Conservation (phyloP, 2,888 invertebrate species). For the Myathropa florea region DNA sequence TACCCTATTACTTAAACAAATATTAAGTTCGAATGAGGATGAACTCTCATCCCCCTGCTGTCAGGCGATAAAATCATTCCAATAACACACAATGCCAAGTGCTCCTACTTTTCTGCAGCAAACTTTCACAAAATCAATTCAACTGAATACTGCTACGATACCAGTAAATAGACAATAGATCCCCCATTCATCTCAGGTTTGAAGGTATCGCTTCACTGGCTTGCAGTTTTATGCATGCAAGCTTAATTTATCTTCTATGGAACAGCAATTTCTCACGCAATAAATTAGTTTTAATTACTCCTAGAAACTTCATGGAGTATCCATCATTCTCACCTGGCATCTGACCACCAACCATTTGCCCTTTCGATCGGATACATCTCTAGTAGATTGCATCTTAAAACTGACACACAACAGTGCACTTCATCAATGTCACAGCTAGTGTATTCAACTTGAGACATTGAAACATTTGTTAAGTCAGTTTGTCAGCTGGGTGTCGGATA, state of each 20-base stretch:
- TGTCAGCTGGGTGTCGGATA: neutral
- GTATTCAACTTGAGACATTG: slow-evolving; percentile 1
- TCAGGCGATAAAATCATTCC: neutral
- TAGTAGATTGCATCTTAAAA: slow-evolving; percentile 36
- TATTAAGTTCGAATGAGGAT: too few species aligned
- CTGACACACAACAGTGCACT: slow-evolving; percentile 36
- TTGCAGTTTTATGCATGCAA: slow-evolving; percentile 44
- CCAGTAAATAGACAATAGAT: neutral
- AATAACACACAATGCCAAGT: neutral
- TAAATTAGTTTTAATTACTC: slow-evolving; percentile 69
- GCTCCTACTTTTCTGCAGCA: neutral
- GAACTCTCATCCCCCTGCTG: too few species aligned
- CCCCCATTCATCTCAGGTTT: slow-evolving; percentile 5
- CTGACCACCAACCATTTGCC: slow-evolving; percentile 48
- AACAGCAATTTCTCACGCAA: slow-evolving; percentile 61
- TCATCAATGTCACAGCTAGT: slow-evolving; percentile 48
- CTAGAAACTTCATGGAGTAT: slow-evolving; percentile 58
- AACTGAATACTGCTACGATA: neutral
- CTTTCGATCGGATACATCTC: slow-evolving; percentile 37
- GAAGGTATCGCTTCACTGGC: slow-evolving; percentile 52
- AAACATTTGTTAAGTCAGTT: slow-evolving; percentile 19
- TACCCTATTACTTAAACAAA: too few species aligned
- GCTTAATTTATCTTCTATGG: slow-evolving; percentile 57
- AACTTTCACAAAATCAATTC: neutral
- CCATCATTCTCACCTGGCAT: slow-evolving; percentile 60